Evolutionary conservation across 1,140 invertebrate species (phyloP).

Genomic region (Brachionus paranguensis): DNA sequence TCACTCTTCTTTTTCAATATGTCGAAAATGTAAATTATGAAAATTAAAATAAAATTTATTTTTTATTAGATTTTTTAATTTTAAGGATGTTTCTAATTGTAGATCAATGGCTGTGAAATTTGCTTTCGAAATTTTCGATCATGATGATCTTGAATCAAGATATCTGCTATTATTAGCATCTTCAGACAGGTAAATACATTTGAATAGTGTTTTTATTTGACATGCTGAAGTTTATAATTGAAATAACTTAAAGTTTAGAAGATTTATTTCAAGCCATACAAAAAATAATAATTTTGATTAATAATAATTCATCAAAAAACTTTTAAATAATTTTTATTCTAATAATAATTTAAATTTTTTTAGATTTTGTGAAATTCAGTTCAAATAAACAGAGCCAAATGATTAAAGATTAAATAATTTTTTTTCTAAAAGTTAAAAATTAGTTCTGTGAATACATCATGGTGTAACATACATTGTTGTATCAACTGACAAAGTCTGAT

Average conservation of each 20-base stretch:
- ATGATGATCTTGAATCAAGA: slow-evolving; percentile 71
- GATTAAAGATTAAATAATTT: too few relatives aligned
- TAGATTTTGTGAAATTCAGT: too few relatives aligned
- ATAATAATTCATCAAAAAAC: too few relatives aligned
- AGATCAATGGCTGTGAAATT: slow-evolving; percentile 75
- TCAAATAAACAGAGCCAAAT: too few relatives aligned
- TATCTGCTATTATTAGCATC: slow-evolving; percentile 75
- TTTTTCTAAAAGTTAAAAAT: too few relatives aligned
- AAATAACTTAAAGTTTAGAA: too few relatives aligned
- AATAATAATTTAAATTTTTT: not conserved
- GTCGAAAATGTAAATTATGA: slow-evolving; percentile 2
- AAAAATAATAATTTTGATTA: too few relatives aligned
- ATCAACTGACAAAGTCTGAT: too few relatives aligned
- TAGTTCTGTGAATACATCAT: too few relatives aligned
- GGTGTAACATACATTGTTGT: too few relatives aligned
- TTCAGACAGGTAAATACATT: slow-evolving; percentile 66
- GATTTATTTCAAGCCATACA: too few relatives aligned
- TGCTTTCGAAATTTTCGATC: slow-evolving; percentile 70
- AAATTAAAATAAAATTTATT: not conserved
- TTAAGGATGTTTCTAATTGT: slow-evolving; percentile 36
- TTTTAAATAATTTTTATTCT: not conserved
- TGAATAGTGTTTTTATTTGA: not conserved
- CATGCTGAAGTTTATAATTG: too few relatives aligned
- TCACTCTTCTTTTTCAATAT: slow-evolving; percentile 43
- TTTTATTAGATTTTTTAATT: not conserved